These are phyloP conservation scores for Poecilia picta DNA, from an alignment of 2,797 vertebrate species.

Conservation along the genomic window DNA sequence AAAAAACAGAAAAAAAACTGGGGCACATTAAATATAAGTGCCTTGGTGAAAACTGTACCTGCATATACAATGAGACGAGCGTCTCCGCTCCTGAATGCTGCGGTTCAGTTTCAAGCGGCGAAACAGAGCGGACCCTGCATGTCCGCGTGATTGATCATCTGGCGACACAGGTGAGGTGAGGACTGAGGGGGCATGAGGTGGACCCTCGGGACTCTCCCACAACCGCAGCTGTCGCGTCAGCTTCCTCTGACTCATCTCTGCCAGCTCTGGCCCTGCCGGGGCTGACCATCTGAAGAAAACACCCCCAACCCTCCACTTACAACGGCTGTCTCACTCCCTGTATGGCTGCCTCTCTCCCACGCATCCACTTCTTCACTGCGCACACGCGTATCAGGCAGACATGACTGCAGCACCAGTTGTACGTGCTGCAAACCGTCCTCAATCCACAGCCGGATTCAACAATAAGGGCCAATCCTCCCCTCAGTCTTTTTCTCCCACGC, in stretches of 20 bases:
- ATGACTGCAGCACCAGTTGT: constrained; percentile 39
- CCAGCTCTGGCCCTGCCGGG: constrained; percentile 42
- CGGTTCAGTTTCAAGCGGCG: constrained; percentile 74
- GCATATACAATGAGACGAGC: constrained; percentile 51
- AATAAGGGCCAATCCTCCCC: constrained; percentile 43
- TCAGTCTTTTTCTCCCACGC: constrained; percentile 37
- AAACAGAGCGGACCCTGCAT: constrained; percentile 61
- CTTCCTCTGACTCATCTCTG: constrained; percentile 77
- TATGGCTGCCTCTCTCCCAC: constrained; percentile 56
- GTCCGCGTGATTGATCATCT: constrained; percentile 53
- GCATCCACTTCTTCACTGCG: constrained; percentile 49
- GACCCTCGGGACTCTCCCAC: constrained; percentile 68
- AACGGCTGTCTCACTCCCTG: constrained; percentile 44
- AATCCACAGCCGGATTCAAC: constrained; percentile 44
- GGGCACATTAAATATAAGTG: constrained; percentile 3
- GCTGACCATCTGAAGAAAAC: constrained; percentile 49
- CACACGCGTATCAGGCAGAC: constrained; percentile 43
- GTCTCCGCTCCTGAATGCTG: constrained; percentile 71
- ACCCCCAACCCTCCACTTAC: constrained; percentile 57
- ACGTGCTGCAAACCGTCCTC: constrained; percentile 36
- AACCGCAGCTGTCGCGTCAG: constrained; percentile 72
- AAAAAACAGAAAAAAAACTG: background rate
- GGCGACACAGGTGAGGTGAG: constrained; percentile 69
- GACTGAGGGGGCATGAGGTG: constrained; percentile 37
- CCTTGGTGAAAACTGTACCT: constrained; percentile 61